These are phyloP conservation scores for Bothrops jararaca DNA, from an alignment of 2,113 vertebrate genomes.

Conservation along the genomic window DNA sequence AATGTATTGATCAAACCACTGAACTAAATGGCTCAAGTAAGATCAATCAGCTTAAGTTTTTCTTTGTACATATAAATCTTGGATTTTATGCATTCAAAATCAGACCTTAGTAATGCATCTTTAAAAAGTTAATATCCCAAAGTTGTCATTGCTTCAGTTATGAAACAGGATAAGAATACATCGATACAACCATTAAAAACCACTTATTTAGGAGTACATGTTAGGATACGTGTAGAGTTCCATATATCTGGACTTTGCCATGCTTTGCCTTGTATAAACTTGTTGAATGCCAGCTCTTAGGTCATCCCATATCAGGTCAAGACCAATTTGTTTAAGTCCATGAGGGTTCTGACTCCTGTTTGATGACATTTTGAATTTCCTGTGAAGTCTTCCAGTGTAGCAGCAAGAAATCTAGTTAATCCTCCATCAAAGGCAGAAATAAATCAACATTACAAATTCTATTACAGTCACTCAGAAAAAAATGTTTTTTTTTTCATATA, in stretches of 20 bases:
- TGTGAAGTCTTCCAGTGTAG: constrained; percentile 67
- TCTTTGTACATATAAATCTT: neutral
- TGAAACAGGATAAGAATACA: neutral
- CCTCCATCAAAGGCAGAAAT: constrained; percentile 74
- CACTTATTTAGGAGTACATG: neutral
- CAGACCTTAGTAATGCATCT: neutral
- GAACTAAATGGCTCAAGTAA: neutral
- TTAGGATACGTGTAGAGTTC: constrained; percentile 99
- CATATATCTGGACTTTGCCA: constrained; percentile 98
- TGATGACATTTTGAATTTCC: constrained; percentile 83
- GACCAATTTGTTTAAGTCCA: constrained; percentile 94
- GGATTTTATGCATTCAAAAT: neutral
- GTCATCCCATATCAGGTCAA: constrained; percentile 98
- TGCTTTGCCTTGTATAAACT: constrained; percentile 93
- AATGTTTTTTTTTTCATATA: constrained; percentile 33
- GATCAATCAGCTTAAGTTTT: neutral
- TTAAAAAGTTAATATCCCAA: neutral
- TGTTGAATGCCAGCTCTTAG: constrained; percentile 93
- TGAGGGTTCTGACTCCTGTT: constrained; percentile 92
- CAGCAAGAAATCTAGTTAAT: constrained; percentile 66
- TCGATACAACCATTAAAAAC: neutral
- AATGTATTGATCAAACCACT: neutral
- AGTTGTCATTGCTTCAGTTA: neutral
- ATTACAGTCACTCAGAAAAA: constrained; percentile 44
- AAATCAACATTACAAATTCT: constrained; percentile 69